Evolutionary conservation across 2,113 vertebrate genomes (phyloP).

Genomic region (Zosterops hypoxanthus): DNA sequence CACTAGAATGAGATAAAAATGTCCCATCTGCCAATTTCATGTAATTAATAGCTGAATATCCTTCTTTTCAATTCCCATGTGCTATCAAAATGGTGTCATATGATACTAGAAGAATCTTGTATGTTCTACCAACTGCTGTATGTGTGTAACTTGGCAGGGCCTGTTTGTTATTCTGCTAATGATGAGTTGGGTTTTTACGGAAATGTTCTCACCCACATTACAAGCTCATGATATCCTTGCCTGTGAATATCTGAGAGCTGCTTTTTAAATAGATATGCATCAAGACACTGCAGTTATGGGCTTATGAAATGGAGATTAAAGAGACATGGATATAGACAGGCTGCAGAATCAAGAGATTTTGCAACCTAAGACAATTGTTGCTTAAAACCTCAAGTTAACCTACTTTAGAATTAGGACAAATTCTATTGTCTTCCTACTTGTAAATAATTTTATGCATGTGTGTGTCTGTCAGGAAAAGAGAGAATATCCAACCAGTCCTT

Average conservation of each 20-base stretch:
- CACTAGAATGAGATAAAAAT: not conserved
- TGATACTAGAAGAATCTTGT: not conserved
- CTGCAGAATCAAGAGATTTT: not conserved
- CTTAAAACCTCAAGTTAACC: slow-evolving; percentile 15
- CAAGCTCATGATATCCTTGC: not conserved
- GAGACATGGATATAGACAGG: not conserved
- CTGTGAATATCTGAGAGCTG: not conserved
- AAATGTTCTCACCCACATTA: not conserved
- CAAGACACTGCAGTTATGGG: not conserved
- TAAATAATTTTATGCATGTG: not conserved
- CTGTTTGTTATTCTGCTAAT: slow-evolving; percentile 3
- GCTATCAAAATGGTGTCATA: not conserved
- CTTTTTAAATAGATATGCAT: slow-evolving; percentile 18
- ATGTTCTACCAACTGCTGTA: not conserved
- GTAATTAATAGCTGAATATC: not conserved
- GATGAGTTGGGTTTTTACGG: not conserved
- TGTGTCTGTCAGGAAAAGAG: not conserved
- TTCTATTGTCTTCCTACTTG: not conserved
- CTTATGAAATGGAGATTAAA: not conserved
- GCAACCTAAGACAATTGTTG: not conserved
- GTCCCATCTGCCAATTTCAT: not conserved
- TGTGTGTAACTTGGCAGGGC: not conserved
- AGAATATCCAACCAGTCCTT: not conserved
- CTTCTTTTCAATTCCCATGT: not conserved
- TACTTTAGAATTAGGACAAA: not conserved